Conservation (phyloP, 2,888 invertebrate genomes). For the Leptinotarsa haldemani region DNA sequence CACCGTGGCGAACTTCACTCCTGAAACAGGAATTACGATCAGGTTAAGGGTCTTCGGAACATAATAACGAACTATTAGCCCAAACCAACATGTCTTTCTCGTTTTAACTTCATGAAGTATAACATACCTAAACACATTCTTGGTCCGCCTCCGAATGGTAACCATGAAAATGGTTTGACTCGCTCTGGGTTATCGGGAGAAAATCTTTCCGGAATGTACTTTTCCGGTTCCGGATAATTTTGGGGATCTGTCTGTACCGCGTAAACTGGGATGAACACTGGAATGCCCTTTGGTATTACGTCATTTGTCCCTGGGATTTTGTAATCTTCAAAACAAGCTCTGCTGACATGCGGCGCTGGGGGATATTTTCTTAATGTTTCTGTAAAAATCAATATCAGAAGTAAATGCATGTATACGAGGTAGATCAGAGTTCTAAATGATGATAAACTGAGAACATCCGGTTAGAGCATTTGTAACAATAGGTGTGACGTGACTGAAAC, state of each 20-base stretch:
- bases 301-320: conserved; percentile 19
- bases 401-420: too few species aligned
- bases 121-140: conserved; percentile 51
- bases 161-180: conserved; percentile 43
- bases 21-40: conserved; percentile 29
- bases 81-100: too few species aligned
- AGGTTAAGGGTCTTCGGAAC: too few species aligned
- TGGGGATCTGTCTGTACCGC: conserved; percentile 22
- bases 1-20: conserved; percentile 46
- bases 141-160: conserved; percentile 52
- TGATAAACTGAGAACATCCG: too few species aligned
- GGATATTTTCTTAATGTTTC: conserved; percentile 28
- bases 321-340: conserved; percentile 15
- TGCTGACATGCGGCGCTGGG: conserved; percentile 25
- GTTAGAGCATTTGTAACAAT: too few species aligned
- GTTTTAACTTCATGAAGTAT: too few species aligned
- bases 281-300: conserved; percentile 24
- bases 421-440: too few species aligned
- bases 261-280: conserved; percentile 24
- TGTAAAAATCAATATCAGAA: conserved; percentile 2
- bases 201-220: conserved; percentile 40
- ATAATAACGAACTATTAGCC: too few species aligned
- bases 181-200: conserved; percentile 43
- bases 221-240: conserved; percentile 12
- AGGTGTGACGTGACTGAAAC: too few species aligned